phyloP scores from a whole-genome alignment of 2,797 vertebrate species.

The Syncerus caffer region DNA sequence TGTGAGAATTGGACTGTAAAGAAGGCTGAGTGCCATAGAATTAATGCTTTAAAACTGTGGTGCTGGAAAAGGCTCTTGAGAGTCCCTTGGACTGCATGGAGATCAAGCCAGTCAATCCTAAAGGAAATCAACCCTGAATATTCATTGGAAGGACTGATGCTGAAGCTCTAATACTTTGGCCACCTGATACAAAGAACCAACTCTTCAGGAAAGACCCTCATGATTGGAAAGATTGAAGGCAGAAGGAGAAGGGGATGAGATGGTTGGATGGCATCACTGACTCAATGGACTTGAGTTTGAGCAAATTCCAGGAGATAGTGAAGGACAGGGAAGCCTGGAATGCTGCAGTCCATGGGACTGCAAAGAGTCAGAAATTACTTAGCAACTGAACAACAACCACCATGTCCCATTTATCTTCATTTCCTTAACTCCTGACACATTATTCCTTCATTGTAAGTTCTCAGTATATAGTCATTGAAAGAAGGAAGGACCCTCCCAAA shows the following conservation, averaged over 20 bases:
- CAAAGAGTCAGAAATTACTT: neutral
- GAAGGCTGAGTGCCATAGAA: neutral
- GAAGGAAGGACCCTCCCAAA: neutral
- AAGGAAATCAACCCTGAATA: neutral
- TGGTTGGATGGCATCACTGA: neutral
- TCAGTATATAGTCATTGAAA: neutral
- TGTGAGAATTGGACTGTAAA: neutral
- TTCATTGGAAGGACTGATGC: neutral
- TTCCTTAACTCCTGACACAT: neutral
- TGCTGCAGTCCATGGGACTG: neutral
- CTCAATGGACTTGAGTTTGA: neutral
- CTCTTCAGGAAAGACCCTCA: neutral
- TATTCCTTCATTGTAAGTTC: neutral
- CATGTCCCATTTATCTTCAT: neutral
- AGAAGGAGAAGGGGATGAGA: neutral
- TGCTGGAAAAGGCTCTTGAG: neutral
- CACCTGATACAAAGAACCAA: neutral
- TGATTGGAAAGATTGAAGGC: neutral
- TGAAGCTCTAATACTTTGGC: neutral
- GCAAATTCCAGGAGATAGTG: neutral
- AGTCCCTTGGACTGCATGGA: neutral
- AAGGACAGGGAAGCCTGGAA: neutral
- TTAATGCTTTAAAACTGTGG: neutral
- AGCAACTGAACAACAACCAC: neutral
- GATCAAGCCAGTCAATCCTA: neutral